Evolutionary conservation across 2,797 vertebrate species (phyloP).

Genomic region (Eospalax fontanierii): DNA sequence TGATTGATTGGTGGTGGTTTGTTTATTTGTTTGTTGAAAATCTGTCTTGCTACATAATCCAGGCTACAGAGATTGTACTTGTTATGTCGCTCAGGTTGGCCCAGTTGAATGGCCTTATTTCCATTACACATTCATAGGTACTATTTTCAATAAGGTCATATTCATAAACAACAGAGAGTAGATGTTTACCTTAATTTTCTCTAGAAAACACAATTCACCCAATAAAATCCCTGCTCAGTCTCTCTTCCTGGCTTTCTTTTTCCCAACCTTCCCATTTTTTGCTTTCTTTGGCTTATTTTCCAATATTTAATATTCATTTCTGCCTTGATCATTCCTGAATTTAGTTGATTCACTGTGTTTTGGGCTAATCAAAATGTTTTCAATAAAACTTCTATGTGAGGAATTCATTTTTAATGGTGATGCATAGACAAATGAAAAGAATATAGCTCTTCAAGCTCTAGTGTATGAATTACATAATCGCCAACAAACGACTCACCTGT

Average conservation of each 20-base stretch:
- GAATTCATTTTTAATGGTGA: not conserved
- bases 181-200: not conserved
- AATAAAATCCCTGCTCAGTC: not conserved
- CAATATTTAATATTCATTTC: not conserved
- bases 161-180: not conserved
- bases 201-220: not conserved
- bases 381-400: not conserved
- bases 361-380: not conserved
- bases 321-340: not conserved
- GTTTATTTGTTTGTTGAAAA: not conserved
- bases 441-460: not conserved
- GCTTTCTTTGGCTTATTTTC: not conserved
- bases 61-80: not conserved
- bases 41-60: not conserved
- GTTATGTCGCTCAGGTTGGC: not conserved
- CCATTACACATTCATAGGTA: not conserved
- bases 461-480: not conserved
- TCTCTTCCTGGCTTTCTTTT: not conserved
- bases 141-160: not conserved
- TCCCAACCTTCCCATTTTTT: not conserved
- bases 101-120: not conserved
- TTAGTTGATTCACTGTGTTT: constrained; percentile 8
- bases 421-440: not conserved
- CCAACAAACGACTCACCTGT: no score
- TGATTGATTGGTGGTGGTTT: not conserved